phyloP scores from a whole-genome alignment of 1,140 invertebrate species.

The Lethrus apterus region DNA sequence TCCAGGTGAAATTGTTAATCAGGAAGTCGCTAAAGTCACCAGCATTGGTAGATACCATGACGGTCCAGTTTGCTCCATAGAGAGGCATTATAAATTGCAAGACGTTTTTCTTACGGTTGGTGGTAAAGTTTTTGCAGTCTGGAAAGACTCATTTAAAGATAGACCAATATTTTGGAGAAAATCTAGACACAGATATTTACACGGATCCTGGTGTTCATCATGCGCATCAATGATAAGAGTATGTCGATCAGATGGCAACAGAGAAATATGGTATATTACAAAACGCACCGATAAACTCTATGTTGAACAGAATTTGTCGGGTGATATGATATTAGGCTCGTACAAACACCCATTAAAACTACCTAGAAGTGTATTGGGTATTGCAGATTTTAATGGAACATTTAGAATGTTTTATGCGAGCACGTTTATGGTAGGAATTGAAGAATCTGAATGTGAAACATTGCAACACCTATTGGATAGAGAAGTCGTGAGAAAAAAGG shows the following conservation, averaged over 20 bases:
- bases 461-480: conserved; percentile 19
- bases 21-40: conserved; percentile 44
- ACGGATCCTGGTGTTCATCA: conserved; percentile 6
- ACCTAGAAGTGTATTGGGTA: conserved; percentile 3
- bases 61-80: conserved; percentile 50
- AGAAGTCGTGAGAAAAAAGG: conserved; percentile 28
- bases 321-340: not conserved
- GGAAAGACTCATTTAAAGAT: conserved; percentile 45
- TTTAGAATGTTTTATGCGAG: conserved; percentile 18
- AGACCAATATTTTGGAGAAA: conserved; percentile 49
- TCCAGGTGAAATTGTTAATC: conserved; percentile 48
- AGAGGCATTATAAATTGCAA: conserved; percentile 44
- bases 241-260: conserved; percentile 10
- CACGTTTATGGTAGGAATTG: not conserved
- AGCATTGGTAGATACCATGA: conserved; percentile 53
- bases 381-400: conserved; percentile 16
- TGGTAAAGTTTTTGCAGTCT: conserved; percentile 51
- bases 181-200: conserved; percentile 39
- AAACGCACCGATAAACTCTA: conserved; percentile 1
- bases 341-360: not conserved
- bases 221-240: conserved; percentile 1
- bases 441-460: not conserved
- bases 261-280: conserved; percentile 5
- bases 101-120: conserved; percentile 51
- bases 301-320: conserved; percentile 6